A percentile compares a stretch with the other conserved stretches of the same genome.
These are phyloP conservation scores for Drosophila austrosaltans DNA, from an alignment of 2,888 invertebrate genomes.

Conservation along the genomic window DNA sequence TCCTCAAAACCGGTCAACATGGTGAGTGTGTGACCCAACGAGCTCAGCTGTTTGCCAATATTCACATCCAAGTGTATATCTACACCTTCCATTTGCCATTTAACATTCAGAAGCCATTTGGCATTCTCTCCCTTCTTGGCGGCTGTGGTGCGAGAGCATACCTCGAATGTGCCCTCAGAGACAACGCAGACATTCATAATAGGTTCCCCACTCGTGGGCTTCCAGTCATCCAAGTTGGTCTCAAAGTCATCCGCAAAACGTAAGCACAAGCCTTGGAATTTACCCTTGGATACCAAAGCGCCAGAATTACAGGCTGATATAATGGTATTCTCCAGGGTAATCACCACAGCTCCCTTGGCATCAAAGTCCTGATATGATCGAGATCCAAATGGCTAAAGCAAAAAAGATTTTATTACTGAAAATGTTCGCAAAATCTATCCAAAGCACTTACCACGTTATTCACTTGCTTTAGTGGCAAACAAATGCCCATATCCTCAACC, in stretches of 20 bases:
- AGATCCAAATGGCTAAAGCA: slow-evolving; percentile 86
- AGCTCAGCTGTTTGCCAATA: slow-evolving; percentile 97
- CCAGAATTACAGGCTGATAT: slow-evolving; percentile 97
- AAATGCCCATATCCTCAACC: slow-evolving; percentile 98
- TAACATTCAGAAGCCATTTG: slow-evolving; percentile 98
- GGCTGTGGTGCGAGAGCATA: slow-evolving; percentile 91
- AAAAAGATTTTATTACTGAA: background rate
- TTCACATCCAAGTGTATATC: slow-evolving; percentile 98
- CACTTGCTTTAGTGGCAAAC: slow-evolving; percentile 93
- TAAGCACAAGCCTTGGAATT: slow-evolving; percentile 94
- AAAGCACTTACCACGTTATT: slow-evolving; percentile 85
- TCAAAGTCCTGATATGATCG: slow-evolving; percentile 89
- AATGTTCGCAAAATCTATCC: background rate
- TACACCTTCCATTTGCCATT: slow-evolving; percentile 99
- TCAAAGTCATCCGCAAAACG: slow-evolving; percentile 99
- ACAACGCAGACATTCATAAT: slow-evolving; percentile 97
- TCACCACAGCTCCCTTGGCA: slow-evolving; percentile 95
- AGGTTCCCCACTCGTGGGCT: slow-evolving; percentile 92
- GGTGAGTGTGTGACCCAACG: slow-evolving; percentile 96
- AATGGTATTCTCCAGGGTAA: slow-evolving; percentile 97
- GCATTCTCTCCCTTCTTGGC: slow-evolving; percentile 95
- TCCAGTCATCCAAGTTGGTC: slow-evolving; percentile 98
- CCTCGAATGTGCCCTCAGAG: slow-evolving; percentile 99
- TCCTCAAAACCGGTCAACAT: slow-evolving; percentile 97
- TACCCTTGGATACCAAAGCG: slow-evolving; percentile 96